A percentile compares a stretch with the other conserved stretches of the same genome.
These are phyloP conservation scores for Manis javanica DNA, from an alignment of 2,797 vertebrate genomes.

Conservation along the genomic window DNA sequence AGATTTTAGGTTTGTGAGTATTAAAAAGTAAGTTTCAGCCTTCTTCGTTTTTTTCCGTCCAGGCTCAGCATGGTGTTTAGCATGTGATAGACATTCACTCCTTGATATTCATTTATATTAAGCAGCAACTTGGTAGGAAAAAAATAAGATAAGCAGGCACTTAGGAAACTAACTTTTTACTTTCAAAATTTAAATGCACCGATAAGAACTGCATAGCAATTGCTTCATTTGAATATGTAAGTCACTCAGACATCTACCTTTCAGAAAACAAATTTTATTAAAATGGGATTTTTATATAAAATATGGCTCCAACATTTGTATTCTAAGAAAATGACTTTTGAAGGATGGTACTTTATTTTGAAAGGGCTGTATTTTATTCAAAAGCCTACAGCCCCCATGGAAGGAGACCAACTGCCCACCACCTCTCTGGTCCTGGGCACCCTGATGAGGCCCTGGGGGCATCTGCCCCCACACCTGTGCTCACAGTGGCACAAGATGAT, in stretches of 20 bases:
- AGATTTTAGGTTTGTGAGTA: not conserved
- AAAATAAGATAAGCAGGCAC: not conserved
- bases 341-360: not conserved
- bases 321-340: not conserved
- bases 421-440: no score
- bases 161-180: constrained; percentile 3
- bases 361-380: no score
- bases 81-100: not conserved
- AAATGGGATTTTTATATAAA: not conserved
- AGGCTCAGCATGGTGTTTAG: not conserved
- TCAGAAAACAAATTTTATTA: not conserved
- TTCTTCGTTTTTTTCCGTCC: not conserved
- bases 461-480: no score
- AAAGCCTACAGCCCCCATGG: not conserved
- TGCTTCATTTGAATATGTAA: not conserved
- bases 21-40: not conserved
- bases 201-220: not conserved
- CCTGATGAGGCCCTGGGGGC: fast-evolving
- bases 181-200: not conserved
- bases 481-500: not conserved
- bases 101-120: not conserved
- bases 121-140: not conserved
- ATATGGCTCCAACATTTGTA: not conserved
- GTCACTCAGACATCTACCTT: not conserved
- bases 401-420: not conserved